phyloP scores from a whole-genome alignment of 2,797 vertebrate species.

The Amphiprion clarkii region DNA sequence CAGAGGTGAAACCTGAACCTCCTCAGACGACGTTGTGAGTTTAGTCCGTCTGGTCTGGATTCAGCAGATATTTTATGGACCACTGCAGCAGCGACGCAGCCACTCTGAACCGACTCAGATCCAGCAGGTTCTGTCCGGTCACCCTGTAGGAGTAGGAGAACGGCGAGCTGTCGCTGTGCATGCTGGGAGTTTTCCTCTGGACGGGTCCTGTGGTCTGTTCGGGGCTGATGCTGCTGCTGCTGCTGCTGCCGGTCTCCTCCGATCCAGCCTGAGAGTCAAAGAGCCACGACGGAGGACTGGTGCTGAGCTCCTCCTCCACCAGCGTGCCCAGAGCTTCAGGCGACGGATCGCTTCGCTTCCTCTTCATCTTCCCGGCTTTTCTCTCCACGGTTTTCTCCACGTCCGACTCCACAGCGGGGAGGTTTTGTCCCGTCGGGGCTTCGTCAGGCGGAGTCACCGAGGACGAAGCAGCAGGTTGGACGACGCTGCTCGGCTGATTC shows the following conservation, averaged over 20 bases:
- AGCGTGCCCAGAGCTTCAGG: not conserved
- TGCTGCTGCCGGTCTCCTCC: not conserved
- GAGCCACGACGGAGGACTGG: conserved; percentile 75
- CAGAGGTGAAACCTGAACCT: too few species aligned
- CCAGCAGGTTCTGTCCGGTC: conserved; percentile 52
- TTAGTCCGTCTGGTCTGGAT: conserved; percentile 10
- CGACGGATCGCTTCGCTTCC: conserved; percentile 41
- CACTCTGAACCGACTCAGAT: conserved; percentile 54
- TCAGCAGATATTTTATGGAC: conserved; percentile 70
- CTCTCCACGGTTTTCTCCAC: not conserved
- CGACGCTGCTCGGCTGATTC: conserved; percentile 14
- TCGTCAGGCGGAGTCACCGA: not conserved
- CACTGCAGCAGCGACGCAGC: conserved; percentile 57
- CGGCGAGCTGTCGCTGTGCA: conserved; percentile 52
- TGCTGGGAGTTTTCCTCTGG: not conserved
- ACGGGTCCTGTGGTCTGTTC: not conserved
- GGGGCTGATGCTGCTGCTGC: not conserved
- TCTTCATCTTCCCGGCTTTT: conserved; percentile 39
- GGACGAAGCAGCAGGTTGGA: not conserved
- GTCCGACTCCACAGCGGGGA: not conserved
- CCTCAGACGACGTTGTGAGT: too few species aligned
- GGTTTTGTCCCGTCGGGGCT: not conserved
- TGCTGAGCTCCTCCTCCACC: conserved; percentile 15
- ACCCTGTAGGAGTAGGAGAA: conserved; percentile 70
- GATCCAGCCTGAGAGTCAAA: conserved; percentile 45